A percentile compares a stretch with the other conserved stretches of the same genome.
Conservation (phyloP, 2,113 vertebrate species). For the Platichthys stellatus region DNA sequence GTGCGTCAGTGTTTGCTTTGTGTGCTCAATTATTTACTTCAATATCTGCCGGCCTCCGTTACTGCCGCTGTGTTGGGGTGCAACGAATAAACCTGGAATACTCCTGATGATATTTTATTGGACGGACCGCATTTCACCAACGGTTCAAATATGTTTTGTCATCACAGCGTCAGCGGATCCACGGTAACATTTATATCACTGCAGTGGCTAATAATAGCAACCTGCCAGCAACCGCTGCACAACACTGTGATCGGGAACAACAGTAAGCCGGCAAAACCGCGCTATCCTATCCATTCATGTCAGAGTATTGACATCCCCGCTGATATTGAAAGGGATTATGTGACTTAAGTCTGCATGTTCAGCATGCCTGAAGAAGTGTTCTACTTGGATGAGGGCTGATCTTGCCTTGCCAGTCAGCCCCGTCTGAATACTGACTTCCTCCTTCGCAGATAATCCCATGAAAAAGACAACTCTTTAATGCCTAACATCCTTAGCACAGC, state of each 20-base stretch:
- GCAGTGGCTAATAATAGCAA: slow-evolving; percentile 61
- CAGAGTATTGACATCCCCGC: slow-evolving; percentile 67
- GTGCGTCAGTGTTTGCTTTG: slow-evolving; percentile 43
- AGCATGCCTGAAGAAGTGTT: slow-evolving; percentile 76
- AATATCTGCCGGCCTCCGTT: slow-evolving; percentile 49
- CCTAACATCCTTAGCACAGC: slow-evolving; percentile 71
- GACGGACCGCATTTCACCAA: slow-evolving; percentile 32
- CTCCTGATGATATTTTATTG: slow-evolving; percentile 33
- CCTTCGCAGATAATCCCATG: slow-evolving; percentile 69
- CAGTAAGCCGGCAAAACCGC: slow-evolving; percentile 43
- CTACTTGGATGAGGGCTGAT: slow-evolving; percentile 74
- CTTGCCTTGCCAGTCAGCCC: slow-evolving; percentile 69
- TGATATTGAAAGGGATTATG: slow-evolving; percentile 77
- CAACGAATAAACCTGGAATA: slow-evolving; percentile 35
- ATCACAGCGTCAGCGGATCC: slow-evolving; percentile 26
- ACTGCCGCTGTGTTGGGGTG: slow-evolving; percentile 32
- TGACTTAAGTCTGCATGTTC: slow-evolving; percentile 75
- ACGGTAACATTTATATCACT: slow-evolving; percentile 33
- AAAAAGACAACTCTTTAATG: slow-evolving; percentile 75
- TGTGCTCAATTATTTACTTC: slow-evolving; percentile 59
- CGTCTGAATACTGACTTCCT: slow-evolving; percentile 70
- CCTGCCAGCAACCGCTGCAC: slow-evolving; percentile 35
- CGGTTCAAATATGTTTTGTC: slow-evolving; percentile 47
- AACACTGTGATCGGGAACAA: slow-evolving; percentile 47
- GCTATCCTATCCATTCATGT: slow-evolving; percentile 54